Conservation (phyloP, 2,888 invertebrate species). For the Brassicogethes aeneus region DNA sequence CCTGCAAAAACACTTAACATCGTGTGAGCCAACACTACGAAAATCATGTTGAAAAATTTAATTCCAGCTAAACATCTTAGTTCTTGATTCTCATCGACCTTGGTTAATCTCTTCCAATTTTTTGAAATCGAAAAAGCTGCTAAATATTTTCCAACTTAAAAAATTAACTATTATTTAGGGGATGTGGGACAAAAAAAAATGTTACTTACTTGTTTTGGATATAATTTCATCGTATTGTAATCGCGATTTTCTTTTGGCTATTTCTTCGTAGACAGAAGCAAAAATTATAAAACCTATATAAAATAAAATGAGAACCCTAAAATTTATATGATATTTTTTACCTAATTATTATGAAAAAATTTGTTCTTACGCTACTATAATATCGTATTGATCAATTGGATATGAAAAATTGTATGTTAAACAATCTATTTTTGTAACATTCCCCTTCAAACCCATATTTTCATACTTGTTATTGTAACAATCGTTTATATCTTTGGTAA, state of each 20-base stretch:
- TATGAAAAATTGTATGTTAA: slow-evolving; percentile 11
- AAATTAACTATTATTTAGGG: background rate
- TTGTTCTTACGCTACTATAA: slow-evolving; percentile 16
- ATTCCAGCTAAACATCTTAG: slow-evolving; percentile 26
- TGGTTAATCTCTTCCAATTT: slow-evolving; percentile 19
- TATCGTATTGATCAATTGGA: slow-evolving; percentile 17
- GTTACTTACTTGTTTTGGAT: background rate
- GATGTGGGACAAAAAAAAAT: background rate
- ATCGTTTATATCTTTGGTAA: slow-evolving; percentile 10
- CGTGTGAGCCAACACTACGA: slow-evolving; percentile 25
- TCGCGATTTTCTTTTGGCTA: slow-evolving; percentile 3
- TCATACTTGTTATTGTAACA: slow-evolving; percentile 19
- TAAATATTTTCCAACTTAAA: slow-evolving; percentile 6
- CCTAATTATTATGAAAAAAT: too few species aligned
- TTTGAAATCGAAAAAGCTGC: slow-evolving; percentile 14
- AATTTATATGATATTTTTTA: too few species aligned
- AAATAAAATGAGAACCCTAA: slow-evolving; percentile 9
- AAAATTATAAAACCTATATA: slow-evolving; percentile 11
- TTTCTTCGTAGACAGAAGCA: slow-evolving; percentile 12
- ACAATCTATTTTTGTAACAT: slow-evolving; percentile 16
- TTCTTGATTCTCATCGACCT: slow-evolving; percentile 15
- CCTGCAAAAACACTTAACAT: slow-evolving; percentile 23
- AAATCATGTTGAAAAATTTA: slow-evolving; percentile 26
- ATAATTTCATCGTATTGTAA: slow-evolving; percentile 6
- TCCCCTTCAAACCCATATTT: background rate